Conservation (phyloP, 2,888 invertebrate genomes). For the Hymenopus coronatus region DNA sequence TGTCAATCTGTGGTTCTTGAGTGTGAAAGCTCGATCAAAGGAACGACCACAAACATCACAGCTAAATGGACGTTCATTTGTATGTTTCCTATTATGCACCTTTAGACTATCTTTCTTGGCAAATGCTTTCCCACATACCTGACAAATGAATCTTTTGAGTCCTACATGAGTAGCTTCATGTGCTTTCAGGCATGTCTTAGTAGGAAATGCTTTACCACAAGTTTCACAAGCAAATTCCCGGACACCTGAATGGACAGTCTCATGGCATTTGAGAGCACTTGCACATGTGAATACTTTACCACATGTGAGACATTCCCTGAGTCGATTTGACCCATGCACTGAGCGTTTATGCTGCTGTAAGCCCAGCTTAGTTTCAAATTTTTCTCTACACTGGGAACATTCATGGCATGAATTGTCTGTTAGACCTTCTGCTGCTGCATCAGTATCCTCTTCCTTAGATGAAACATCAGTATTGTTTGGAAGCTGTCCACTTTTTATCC, state of each 20-base stretch:
- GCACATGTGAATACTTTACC: slow-evolving; percentile 27
- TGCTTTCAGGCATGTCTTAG: slow-evolving; percentile 25
- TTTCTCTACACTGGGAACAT: background rate
- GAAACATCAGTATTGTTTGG: background rate
- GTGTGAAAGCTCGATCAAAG: slow-evolving; percentile 22
- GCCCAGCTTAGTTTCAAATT: background rate
- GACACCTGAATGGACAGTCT: slow-evolving; percentile 24
- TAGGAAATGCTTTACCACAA: slow-evolving; percentile 29
- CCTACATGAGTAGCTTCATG: slow-evolving; percentile 21
- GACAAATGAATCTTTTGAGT: slow-evolving; percentile 17
- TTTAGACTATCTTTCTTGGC: slow-evolving; percentile 28
- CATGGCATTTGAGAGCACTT: slow-evolving; percentile 25
- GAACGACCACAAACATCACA: slow-evolving; percentile 30
- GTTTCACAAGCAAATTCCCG: slow-evolving; percentile 21
- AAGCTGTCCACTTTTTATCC: background rate
- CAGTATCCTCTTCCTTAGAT: background rate
- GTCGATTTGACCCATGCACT: background rate
- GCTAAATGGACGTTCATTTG: slow-evolving; percentile 29
- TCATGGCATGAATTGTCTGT: background rate
- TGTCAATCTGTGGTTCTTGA: slow-evolving; percentile 19
- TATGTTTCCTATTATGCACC: slow-evolving; percentile 30
- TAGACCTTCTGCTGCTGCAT: background rate
- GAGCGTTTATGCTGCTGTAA: background rate
- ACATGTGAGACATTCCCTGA: slow-evolving; percentile 26
- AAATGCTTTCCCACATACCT: slow-evolving; percentile 23